Conservation (phyloP, 2,797 vertebrate species). For the Siniperca undulata region DNA sequence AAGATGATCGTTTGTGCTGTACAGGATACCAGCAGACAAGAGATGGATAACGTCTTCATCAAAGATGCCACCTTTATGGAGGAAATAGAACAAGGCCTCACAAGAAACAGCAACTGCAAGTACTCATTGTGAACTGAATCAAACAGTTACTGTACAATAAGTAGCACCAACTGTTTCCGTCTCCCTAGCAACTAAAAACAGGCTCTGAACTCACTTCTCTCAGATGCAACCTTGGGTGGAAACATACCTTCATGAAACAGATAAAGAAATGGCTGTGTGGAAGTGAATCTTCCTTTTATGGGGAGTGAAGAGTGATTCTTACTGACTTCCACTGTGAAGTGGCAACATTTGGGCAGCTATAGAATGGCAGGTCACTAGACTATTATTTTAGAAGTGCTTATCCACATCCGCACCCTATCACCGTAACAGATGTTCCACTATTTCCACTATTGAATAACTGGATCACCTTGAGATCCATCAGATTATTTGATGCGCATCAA, state of each 20-base stretch:
- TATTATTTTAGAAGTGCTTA: constrained; percentile 15
- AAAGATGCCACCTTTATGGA: constrained; percentile 44
- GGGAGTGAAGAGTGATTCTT: too few relatives aligned
- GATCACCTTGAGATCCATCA: constrained; percentile 21
- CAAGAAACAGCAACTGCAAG: background rate
- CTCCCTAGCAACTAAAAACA: constrained; percentile 66
- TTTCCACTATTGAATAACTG: constrained; percentile 32
- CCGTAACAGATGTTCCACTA: constrained; percentile 45
- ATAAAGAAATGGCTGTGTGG: background rate
- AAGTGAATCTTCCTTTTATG: too few relatives aligned
- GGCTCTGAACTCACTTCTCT: constrained; percentile 49
- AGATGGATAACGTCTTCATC: constrained; percentile 54
- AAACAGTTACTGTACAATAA: constrained; percentile 31
- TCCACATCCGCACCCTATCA: constrained; percentile 30
- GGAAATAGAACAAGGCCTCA: constrained; percentile 44
- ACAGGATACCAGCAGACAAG: constrained; percentile 37
- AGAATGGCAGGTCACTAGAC: background rate
- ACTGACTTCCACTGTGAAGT: background rate
- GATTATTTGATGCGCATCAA: background rate
- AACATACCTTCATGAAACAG: constrained; percentile 5
- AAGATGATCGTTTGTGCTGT: constrained; percentile 32
- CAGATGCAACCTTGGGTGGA: constrained; percentile 56
- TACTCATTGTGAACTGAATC: constrained; percentile 39
- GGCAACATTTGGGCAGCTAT: constrained; percentile 1
- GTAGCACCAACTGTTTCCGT: constrained; percentile 32